phyloP scores from a whole-genome alignment of 1,140 invertebrate species.

The Anagrus nilaparvatae region DNA sequence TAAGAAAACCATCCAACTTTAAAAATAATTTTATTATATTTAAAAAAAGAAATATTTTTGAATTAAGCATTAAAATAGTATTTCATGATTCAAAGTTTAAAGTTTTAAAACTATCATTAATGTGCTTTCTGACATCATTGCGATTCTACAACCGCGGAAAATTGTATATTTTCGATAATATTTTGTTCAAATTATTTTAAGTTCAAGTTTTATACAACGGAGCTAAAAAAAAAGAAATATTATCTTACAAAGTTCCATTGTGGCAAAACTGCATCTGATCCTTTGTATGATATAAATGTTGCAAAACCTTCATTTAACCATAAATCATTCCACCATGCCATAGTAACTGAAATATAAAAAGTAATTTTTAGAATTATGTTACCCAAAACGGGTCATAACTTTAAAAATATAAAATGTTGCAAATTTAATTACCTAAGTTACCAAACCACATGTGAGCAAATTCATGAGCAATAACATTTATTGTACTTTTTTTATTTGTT shows the following conservation, averaged over 20 bases:
- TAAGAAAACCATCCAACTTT: conserved; percentile 62
- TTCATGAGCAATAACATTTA: conserved; percentile 79
- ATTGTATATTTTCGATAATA: too few species aligned
- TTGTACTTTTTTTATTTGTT: conserved; percentile 65
- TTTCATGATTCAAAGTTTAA: too few species aligned
- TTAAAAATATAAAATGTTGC: conserved; percentile 8
- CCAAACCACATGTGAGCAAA: conserved; percentile 90
- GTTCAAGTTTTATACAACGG: too few species aligned
- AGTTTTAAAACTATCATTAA: too few species aligned
- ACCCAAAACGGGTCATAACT: too few species aligned
- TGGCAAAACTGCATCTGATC: conserved; percentile 57
- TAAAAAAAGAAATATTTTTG: background rate
- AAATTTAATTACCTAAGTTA: conserved; percentile 54
- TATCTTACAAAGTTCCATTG: conserved; percentile 72
- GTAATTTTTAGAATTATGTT: too few species aligned
- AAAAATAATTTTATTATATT: conserved; percentile 7
- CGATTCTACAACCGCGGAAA: too few species aligned
- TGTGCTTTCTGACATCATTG: too few species aligned
- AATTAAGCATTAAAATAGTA: too few species aligned
- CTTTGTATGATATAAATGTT: conserved; percentile 74
- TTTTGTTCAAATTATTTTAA: too few species aligned
- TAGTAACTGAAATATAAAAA: conserved; percentile 56
- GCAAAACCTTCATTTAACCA: conserved; percentile 93
- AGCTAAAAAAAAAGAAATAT: background rate
- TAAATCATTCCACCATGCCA: conserved; percentile 88